Percentiles rank a stretch among this genome's conserved stretches.
Conservation (phyloP, 2,888 invertebrate species). For the Chaetoderma sp. region DNA sequence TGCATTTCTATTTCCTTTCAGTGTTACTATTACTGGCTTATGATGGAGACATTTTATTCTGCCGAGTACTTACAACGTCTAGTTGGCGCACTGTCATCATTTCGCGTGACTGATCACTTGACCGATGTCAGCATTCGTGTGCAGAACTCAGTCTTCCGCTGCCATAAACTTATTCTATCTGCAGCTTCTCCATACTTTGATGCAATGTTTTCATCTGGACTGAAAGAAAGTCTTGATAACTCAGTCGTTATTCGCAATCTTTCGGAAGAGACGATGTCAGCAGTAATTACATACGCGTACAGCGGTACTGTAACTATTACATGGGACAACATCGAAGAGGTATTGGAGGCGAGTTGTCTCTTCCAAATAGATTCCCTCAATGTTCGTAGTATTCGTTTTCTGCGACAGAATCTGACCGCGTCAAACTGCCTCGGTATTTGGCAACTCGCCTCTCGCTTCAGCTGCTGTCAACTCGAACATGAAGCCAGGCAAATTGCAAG, state of each 20-base stretch:
- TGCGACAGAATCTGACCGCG: constrained; percentile 78
- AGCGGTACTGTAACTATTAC: constrained; percentile 82
- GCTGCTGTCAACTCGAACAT: constrained; percentile 78
- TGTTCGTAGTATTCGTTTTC: constrained; percentile 82
- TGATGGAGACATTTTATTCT: constrained; percentile 3
- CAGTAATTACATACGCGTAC: constrained; percentile 87
- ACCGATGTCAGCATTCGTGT: constrained; percentile 56
- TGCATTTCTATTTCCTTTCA: no score
- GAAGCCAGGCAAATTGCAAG: constrained; percentile 80
- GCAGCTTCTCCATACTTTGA: constrained; percentile 58
- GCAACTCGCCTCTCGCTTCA: constrained; percentile 82
- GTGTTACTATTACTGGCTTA: no score
- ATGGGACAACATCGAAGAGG: constrained; percentile 80
- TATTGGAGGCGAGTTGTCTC: constrained; percentile 86
- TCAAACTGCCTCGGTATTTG: constrained; percentile 87
- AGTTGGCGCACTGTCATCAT: constrained; percentile 44
- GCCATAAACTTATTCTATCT: constrained; percentile 55
- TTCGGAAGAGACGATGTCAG: constrained; percentile 80
- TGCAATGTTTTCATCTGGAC: constrained; percentile 59
- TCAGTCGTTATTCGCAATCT: constrained; percentile 68
- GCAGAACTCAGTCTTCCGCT: constrained; percentile 48
- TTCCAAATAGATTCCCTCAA: constrained; percentile 85
- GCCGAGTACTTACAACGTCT: constrained; percentile 31
- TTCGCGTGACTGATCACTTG: constrained; percentile 49
- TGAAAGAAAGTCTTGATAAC: constrained; percentile 54